Conservation (phyloP, 2,113 vertebrate genomes). For the Sturnus vulgaris region DNA sequence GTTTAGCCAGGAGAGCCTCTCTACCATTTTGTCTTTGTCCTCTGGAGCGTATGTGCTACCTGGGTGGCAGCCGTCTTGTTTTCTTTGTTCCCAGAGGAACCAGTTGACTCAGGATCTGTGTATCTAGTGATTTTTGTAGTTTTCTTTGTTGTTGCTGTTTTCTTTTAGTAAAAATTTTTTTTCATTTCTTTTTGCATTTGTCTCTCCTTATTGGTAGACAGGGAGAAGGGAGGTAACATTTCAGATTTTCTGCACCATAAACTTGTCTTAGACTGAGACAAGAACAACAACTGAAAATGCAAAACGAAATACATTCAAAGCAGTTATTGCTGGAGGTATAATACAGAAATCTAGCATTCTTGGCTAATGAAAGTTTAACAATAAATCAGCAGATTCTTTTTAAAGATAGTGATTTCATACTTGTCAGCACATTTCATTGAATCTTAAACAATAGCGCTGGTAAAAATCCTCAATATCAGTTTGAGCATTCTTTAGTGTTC, state of each 20-base stretch:
- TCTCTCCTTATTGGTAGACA: not conserved
- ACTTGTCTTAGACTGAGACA: not conserved
- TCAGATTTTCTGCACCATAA: not conserved
- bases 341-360: conserved; percentile 33
- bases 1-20: not conserved
- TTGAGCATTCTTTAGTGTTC: conserved; percentile 22
- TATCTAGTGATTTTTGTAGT: not conserved
- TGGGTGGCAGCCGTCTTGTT: not conserved
- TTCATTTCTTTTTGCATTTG: not conserved
- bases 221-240: not conserved
- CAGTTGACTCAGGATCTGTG: not conserved
- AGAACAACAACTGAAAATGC: not conserved
- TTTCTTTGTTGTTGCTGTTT: not conserved
- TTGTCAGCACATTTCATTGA: conserved; percentile 38
- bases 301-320: conserved; percentile 36
- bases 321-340: conserved; percentile 25
- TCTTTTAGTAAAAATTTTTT: not conserved
- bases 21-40: not conserved
- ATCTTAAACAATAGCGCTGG: not conserved
- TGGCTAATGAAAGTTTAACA: conserved; percentile 52
- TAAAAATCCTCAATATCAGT: conserved; percentile 38
- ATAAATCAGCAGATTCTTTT: conserved; percentile 61
- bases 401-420: conserved; percentile 31
- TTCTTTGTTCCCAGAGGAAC: not conserved
- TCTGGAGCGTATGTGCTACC: not conserved